Evolutionary conservation across 2,797 vertebrate species (phyloP).

Genomic region (Lacerta bilineata): DNA sequence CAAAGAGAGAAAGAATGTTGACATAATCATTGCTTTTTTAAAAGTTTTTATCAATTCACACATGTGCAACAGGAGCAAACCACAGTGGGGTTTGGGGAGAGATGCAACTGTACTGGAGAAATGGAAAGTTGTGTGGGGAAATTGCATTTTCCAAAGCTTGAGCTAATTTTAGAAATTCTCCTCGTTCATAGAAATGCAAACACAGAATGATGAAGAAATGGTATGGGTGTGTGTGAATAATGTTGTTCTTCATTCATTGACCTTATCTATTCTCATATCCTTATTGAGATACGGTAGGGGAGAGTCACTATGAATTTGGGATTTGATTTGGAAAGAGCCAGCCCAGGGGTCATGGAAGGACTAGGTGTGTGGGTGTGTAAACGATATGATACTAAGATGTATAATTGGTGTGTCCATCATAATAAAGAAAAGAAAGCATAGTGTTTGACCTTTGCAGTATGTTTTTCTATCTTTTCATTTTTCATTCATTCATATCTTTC

Average conservation of each 20-base stretch:
- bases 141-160: neutral
- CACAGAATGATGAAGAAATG: too few relatives aligned
- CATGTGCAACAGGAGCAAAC: neutral
- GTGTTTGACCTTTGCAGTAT: conserved; percentile 1
- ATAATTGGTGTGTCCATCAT: neutral
- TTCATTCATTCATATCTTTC: neutral
- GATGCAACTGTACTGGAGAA: neutral
- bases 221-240: neutral
- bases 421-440: neutral
- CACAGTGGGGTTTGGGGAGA: neutral
- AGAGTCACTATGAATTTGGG: neutral
- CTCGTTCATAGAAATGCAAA: neutral
- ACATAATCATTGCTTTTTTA: neutral
- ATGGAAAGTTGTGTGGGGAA: neutral
- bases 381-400: neutral
- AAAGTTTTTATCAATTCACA: neutral
- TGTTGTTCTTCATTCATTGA: neutral
- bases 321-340: neutral
- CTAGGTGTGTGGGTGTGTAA: neutral
- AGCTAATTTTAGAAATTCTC: conserved; percentile 7
- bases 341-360: neutral
- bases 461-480: neutral
- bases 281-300: neutral
- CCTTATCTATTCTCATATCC: neutral
- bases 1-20: neutral